Evolutionary conservation across 2,113 vertebrate species (phyloP), one percentile per base, ranked within the genome.

Genomic region (Lampris incognitus): DNA sequence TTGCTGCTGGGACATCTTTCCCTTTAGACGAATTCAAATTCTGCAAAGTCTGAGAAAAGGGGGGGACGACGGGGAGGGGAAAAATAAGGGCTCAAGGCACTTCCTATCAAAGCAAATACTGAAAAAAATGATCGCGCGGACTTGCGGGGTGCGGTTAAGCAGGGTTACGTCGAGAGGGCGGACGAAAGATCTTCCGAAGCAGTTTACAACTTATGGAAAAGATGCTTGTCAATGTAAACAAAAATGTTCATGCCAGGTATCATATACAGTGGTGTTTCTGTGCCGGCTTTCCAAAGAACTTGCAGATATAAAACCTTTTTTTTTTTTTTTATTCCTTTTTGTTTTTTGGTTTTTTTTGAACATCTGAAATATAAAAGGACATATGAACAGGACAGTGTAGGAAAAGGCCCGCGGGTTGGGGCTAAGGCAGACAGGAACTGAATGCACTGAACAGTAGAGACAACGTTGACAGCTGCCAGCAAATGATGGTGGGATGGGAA

Each of bases 41-140:
- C 88, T 86, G 86, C 81, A 88, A 86, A 69, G 85, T 58, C 36
- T 79, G 48, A 57, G 74, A 7, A 54, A 51, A 64, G 69, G 56
- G 54, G 74, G 60, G 65, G 5, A 60, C 60, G 49, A 66, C 40
- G 55, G 64, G 13, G 60, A 52, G 41, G 36, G 8, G 89, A 62
- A 89, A 88, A 93, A 85, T 78, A 87, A 72, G 77, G 87, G 89
- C 93, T 94, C 91, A 97, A 97, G 96, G 96, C 96, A 97, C 96
- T 97, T 96, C 90, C 94, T 94, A 92, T 91, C 82, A 87, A 94
- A 93, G 87, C 88, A 95, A 90, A 93, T 90, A 88, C 94, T 94
- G 94, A 93, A 75, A 93, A 75, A 55, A 87, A 82, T 72, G 46
- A 64, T 72, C 55, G 44, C 6, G 13, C 8, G 9, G 69, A 72